Evolutionary conservation across 2,797 vertebrate genomes (phyloP).

Genomic region (Syngnathus acus): DNA sequence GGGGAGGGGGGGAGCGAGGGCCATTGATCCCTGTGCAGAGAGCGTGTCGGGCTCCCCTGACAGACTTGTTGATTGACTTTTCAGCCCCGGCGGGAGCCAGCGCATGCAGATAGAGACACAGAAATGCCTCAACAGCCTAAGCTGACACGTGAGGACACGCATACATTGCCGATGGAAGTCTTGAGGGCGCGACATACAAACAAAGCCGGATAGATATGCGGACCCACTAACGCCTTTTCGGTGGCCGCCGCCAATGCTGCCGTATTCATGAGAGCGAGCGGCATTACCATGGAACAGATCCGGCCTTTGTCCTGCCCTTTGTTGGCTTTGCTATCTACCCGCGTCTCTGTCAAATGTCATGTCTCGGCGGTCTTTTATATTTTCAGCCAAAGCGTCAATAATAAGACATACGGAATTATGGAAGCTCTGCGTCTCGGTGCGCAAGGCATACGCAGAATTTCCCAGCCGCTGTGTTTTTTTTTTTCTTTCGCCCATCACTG

Average conservation of each 20-base stretch:
- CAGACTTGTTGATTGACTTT: conserved; percentile 65
- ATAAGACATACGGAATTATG: conserved; percentile 55
- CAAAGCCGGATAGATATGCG: conserved; percentile 25
- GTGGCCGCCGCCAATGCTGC: conserved; percentile 39
- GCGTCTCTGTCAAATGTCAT: conserved; percentile 69
- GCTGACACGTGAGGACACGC: conserved; percentile 8
- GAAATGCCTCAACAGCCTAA: conserved; percentile 44
- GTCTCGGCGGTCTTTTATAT: conserved; percentile 63
- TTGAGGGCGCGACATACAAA: conserved; percentile 17
- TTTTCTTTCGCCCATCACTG: neutral
- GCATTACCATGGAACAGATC: conserved; percentile 53
- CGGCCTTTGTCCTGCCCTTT: conserved; percentile 60
- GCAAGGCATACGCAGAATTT: conserved; percentile 24
- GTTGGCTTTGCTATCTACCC: conserved; percentile 63
- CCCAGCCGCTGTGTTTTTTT: neutral
- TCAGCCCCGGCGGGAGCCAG: conserved; percentile 40
- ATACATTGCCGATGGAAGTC: conserved; percentile 20
- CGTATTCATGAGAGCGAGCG: conserved; percentile 64
- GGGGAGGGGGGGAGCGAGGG: conserved; percentile 21
- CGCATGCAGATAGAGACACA: conserved; percentile 43
- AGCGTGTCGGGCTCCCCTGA: conserved; percentile 50
- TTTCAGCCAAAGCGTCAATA: conserved; percentile 71
- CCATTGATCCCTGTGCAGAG: conserved; percentile 57
- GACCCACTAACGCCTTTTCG: conserved; percentile 11
- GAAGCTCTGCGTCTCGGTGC: conserved; percentile 43